Base-by-base conservation (phyloP, 2,113 vertebrate species). In the Lagopus leucura region DNA sequence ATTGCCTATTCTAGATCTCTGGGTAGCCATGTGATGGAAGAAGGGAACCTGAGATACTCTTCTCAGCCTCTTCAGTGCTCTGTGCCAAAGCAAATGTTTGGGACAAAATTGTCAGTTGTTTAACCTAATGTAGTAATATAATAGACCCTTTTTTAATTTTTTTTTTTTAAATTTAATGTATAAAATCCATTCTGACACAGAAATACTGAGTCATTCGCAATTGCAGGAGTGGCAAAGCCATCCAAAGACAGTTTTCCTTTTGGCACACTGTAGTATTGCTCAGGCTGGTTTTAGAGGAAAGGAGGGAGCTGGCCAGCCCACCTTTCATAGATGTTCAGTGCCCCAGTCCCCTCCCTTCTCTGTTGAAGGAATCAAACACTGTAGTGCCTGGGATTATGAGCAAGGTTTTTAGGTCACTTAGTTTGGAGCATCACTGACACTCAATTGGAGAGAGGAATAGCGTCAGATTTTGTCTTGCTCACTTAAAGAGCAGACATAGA, bases 271-370 rank as follows among this genome's bases (percentile, higher is more conserved):
- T 63, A 34, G 9, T 71, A 38, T 17, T 36, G 4, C 34, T 78
- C 24, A 36, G 38, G 16, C 32, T 89, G 48, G 24, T 74, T 57
- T 36, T 40, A 75, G 75, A 43, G 61, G 57, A 90, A 60, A 30
- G 61, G 28, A 77, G 57, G 19, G 36, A 4, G 4, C 36, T 65
- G 24, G 40, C 45, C 30, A 18, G 14, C 8, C 88, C 76, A 34
- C 2, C 3, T 36, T 34, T 89, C 4, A 11, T 48, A 8, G 0
- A 0, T n/a, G 6, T 69, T 79, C 21, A 13, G 5, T 90, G 36
- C 60, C 24, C 0, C 0, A 52, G 58, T 58, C 8, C 19, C 4
- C 24, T 80, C 11, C 20, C 7, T 50, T 12, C 43, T 76, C 80
- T 77, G 19, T 9, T 81, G 36, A 73, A 73, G 30, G 34, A 69